phyloP scores from a whole-genome alignment of 2,113 vertebrate species.

The Chionis minor region DNA sequence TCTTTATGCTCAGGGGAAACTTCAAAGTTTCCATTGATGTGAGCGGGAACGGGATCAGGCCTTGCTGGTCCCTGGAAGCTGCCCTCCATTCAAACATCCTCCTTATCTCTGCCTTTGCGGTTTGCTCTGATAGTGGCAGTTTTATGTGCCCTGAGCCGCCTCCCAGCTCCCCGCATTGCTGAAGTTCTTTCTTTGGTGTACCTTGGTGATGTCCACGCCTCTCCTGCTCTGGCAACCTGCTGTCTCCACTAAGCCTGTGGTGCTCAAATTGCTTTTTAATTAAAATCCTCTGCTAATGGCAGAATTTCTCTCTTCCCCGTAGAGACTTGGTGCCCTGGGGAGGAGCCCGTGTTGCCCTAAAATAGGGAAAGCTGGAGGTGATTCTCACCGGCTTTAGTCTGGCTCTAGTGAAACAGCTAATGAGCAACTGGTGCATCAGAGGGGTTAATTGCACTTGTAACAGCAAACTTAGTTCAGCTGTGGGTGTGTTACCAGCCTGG shows the following conservation, averaged over 20 bases:
- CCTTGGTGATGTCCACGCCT: background rate
- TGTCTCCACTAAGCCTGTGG: background rate
- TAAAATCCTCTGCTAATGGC: constrained; percentile 5
- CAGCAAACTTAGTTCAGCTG: background rate
- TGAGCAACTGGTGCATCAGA: background rate
- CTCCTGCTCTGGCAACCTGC: background rate
- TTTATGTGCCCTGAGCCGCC: background rate
- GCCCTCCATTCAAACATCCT: background rate
- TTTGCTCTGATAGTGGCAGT: background rate
- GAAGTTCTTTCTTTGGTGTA: background rate
- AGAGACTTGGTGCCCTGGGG: background rate
- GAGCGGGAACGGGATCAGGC: background rate
- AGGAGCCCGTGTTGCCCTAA: background rate
- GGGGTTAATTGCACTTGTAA: background rate
- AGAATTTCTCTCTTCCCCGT: background rate
- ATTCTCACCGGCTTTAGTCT: background rate
- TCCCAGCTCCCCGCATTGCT: background rate
- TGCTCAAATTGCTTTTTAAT: background rate
- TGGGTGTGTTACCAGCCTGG: background rate
- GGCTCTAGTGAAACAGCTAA: background rate
- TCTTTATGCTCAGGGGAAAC: background rate
- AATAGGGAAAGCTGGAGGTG: background rate
- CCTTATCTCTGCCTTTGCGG: constrained; percentile 14
- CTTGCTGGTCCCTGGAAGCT: background rate
- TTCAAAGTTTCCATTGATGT: background rate